These are phyloP conservation scores for Lasioglossum villosulum DNA, from an alignment of 2,888 invertebrate genomes.

Conservation along the genomic window DNA sequence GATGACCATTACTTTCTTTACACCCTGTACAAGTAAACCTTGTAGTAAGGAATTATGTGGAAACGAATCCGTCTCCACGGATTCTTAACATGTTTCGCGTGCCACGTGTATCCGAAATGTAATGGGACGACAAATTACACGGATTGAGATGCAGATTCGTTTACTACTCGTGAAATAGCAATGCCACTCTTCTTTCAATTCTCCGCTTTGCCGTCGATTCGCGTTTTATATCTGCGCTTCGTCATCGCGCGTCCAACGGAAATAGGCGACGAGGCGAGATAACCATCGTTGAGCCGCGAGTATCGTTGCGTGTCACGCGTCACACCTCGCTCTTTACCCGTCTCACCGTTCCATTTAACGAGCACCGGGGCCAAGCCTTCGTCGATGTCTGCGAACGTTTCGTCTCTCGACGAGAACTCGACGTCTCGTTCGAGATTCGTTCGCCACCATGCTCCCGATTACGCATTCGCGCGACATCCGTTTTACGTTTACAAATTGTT, in stretches of 20 bases:
- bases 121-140: too few relatives aligned
- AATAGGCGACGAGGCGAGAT: conserved; percentile 27
- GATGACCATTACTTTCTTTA: too few relatives aligned
- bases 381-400: not conserved
- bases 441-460: not conserved
- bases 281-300: conserved; percentile 22
- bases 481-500: conserved; percentile 24
- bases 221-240: not conserved
- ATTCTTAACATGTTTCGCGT: too few relatives aligned
- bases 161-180: too few relatives aligned
- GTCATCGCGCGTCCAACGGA: conserved; percentile 20
- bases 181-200: not conserved
- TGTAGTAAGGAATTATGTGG: too few relatives aligned
- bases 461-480: conserved; percentile 12
- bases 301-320: conserved; percentile 9
- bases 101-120: too few relatives aligned
- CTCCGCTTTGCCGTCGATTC: not conserved
- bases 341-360: conserved; percentile 3
- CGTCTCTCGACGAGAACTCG: not conserved
- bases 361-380: conserved; percentile 32
- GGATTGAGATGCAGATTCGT: too few relatives aligned
- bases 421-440: not conserved
- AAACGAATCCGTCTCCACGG: too few relatives aligned
- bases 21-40: too few relatives aligned
- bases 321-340: not conserved